These are phyloP conservation scores for Diachasmimorpha longicaudata DNA, from an alignment of 1,140 invertebrate genomes.

Conservation along the genomic window DNA sequence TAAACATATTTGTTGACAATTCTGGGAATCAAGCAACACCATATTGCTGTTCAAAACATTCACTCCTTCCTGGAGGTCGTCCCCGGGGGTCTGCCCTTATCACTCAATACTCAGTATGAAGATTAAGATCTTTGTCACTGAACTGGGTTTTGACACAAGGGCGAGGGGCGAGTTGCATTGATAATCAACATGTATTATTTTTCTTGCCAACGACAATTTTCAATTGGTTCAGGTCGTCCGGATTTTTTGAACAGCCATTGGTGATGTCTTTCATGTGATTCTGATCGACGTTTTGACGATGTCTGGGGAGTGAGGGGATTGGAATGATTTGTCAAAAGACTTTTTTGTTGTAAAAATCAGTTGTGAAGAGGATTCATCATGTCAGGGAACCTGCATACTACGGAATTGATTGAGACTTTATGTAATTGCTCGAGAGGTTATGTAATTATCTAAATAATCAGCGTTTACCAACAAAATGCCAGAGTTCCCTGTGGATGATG, in stretches of 20 bases:
- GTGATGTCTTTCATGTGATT: too few species aligned
- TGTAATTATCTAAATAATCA: not conserved
- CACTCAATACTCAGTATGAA: not conserved
- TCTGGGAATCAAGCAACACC: slow-evolving; percentile 27
- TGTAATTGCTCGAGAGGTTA: not conserved
- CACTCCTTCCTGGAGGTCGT: slow-evolving; percentile 19
- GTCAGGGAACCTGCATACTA: too few species aligned
- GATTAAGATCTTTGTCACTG: not conserved
- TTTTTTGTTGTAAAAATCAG: too few species aligned
- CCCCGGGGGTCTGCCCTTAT: not conserved
- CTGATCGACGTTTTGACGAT: too few species aligned
- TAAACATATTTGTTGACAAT: slow-evolving; percentile 50
- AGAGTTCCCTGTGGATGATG: not conserved
- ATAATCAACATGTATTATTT: not conserved
- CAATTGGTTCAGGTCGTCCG: too few species aligned
- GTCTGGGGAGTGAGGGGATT: too few species aligned
- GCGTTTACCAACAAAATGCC: too few species aligned
- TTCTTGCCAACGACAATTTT: not conserved
- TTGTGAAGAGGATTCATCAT: too few species aligned
- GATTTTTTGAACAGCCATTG: too few species aligned
- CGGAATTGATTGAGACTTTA: not conserved
- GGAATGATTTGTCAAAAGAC: too few species aligned
- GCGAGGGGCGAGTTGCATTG: not conserved
- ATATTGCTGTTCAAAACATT: slow-evolving; percentile 22
- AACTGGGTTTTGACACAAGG: too few species aligned